Conservation (phyloP, 2,888 invertebrate genomes). For the Notocelia uddmanniana region DNA sequence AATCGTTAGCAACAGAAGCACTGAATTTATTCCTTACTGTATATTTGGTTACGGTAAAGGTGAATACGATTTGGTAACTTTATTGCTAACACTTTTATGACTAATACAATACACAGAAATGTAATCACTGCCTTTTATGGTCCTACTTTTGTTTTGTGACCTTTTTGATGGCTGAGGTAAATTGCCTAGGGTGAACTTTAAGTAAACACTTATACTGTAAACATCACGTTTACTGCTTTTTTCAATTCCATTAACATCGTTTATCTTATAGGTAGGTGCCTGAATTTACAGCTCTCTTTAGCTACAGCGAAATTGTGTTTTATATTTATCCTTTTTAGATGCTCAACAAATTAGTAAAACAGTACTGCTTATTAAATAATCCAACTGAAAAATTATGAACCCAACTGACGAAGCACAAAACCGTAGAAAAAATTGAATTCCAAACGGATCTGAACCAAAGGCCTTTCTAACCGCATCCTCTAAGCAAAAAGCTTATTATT, state of each 20-base stretch:
- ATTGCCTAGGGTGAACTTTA: not conserved
- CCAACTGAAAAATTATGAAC: not conserved
- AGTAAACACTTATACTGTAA: not conserved
- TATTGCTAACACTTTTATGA: not conserved
- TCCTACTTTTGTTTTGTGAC: constrained; percentile 11
- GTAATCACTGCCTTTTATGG: constrained; percentile 10
- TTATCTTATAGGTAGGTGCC: no score
- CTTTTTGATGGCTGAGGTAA: constrained; percentile 1
- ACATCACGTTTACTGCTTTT: not conserved
- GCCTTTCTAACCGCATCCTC: constrained; percentile 8
- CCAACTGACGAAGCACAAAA: not conserved
- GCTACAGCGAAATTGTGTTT: no score
- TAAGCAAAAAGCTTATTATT: constrained; percentile 37
- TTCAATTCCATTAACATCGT: no score
- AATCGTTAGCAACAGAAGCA: not conserved
- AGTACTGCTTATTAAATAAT: not conserved
- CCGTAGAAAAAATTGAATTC: not conserved
- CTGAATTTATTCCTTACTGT: not conserved
- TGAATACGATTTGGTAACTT: not conserved
- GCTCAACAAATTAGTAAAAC: not conserved
- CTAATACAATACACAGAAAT: constrained; percentile 7
- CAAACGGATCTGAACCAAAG: not conserved
- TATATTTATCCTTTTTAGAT: not conserved
- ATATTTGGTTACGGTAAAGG: not conserved
- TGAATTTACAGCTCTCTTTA: no score